Conservation (phyloP, 2,113 vertebrate species). For the Pteruthius melanotis region DNA sequence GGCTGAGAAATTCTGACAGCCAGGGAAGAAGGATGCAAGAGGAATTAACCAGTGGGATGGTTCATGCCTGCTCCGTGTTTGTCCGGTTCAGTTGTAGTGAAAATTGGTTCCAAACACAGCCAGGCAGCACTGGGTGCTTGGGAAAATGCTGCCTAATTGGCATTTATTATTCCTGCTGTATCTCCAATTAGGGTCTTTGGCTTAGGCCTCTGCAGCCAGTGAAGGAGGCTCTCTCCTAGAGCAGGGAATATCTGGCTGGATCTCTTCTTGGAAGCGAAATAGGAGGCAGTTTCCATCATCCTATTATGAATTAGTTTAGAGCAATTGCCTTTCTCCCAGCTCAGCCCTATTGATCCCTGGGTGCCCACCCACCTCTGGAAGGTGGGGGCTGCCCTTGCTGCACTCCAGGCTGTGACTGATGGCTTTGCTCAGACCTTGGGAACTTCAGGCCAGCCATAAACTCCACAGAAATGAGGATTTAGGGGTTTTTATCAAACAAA, state of each 20-base stretch:
- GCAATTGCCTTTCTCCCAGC: not conserved
- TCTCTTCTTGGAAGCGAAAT: not conserved
- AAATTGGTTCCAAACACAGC: not conserved
- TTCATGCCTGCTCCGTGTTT: not conserved
- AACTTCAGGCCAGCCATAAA: not conserved
- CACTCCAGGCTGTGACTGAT: not conserved
- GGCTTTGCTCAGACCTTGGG: not conserved
- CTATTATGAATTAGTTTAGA: not conserved
- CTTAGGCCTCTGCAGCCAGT: not conserved
- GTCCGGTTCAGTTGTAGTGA: not conserved
- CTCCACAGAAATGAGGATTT: not conserved
- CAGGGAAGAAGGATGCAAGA: not conserved
- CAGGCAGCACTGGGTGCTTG: not conserved
- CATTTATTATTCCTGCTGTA: not conserved
- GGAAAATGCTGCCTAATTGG: not conserved
- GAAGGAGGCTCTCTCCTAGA: not conserved
- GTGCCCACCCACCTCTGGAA: not conserved
- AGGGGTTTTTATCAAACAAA: not conserved
- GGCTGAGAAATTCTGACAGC: not conserved
- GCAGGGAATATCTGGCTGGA: not conserved
- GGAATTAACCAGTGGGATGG: not conserved
- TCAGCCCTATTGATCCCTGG: not conserved
- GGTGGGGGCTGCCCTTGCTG: not conserved
- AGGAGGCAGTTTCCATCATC: not conserved
- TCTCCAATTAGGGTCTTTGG: not conserved